Evolutionary conservation across 1,140 invertebrate species (phyloP).

Genomic region (Apis laboriosa): DNA sequence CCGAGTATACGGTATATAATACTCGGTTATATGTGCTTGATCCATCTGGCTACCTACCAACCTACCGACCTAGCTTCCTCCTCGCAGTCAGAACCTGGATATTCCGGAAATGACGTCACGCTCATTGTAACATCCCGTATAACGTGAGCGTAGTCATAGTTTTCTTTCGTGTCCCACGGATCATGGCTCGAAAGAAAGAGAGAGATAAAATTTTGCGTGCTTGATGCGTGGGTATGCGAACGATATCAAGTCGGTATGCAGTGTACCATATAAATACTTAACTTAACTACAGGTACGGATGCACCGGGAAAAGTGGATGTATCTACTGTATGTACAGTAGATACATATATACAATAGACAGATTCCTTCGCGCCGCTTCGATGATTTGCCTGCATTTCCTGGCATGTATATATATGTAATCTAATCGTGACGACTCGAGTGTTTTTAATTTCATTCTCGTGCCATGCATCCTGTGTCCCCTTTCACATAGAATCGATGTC

Average conservation of each 20-base stretch:
- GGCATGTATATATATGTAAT: constrained; percentile 2
- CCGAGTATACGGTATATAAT: constrained; percentile 24
- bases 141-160: constrained; percentile 51
- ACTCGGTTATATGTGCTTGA: constrained; percentile 24
- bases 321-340: not conserved
- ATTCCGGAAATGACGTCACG: constrained; percentile 77
- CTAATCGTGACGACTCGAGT: not conserved
- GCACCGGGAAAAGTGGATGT: constrained; percentile 29
- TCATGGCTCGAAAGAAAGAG: not conserved
- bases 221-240: constrained; percentile 58
- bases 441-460: constrained; percentile 21
- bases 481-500: not conserved
- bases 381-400: not conserved
- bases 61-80: constrained; percentile 74
- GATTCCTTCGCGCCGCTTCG: constrained; percentile 23
- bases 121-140: constrained; percentile 75
- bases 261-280: constrained; percentile 61
- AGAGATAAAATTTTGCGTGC: constrained; percentile 25
- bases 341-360: not conserved
- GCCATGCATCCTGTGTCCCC: not conserved
- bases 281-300: constrained; percentile 4
- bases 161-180: constrained; percentile 63
- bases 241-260: constrained; percentile 45
- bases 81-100: constrained; percentile 62
- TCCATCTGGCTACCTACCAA: constrained; percentile 67